Base-by-base conservation (phyloP, 2,113 vertebrate genomes). In the Galeopterus variegatus region DNA sequence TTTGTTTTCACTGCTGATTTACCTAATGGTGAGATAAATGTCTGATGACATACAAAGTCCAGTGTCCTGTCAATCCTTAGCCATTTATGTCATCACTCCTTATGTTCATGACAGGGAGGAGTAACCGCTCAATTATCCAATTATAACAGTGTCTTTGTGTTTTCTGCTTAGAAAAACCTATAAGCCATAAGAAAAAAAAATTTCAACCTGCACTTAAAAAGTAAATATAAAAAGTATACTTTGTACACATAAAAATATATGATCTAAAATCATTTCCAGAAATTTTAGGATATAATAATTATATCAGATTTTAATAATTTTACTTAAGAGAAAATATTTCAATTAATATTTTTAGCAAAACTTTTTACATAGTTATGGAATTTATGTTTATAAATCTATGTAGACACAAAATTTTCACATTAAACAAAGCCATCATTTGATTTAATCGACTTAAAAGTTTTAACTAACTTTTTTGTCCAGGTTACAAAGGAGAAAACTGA, bases 1-100 rank as follows among this genome's bases (percentile, higher is more conserved):
- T 98, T 97, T 97, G 87, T 96, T 98, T 98, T 98, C 95, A 95
- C 86, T 97, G 83, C 97, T 98, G 41, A 26, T 87, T 98, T 98
- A 98, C 97, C 98, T 97, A 96, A 96, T 93, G 90, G 60, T 95
- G 79, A 98, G 98, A 96, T 97, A 97, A 98, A 96, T 33, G 10
- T 97, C 33, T 97, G 83, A 88, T 95, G 88, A 96, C 54, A 92
- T 91, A 76, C 81, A 13, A 52, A 97, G 28, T 90, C 97, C 97
- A 94, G 97, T 94, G 54, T 92, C 77, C 92, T 36, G 24, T 94
- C 97, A 93, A 69, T 54, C 8, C 77, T 64, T 70, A 92, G 21
- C 11, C 7, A 80, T 87, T 83, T 54, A 62, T 97, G 97, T 89
- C 90, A 92, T 28, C 75, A 26, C 19, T 48, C 41, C 0, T 72